Conservation (phyloP, 2,113 vertebrate species). For the Cyanoderma ruficeps region DNA sequence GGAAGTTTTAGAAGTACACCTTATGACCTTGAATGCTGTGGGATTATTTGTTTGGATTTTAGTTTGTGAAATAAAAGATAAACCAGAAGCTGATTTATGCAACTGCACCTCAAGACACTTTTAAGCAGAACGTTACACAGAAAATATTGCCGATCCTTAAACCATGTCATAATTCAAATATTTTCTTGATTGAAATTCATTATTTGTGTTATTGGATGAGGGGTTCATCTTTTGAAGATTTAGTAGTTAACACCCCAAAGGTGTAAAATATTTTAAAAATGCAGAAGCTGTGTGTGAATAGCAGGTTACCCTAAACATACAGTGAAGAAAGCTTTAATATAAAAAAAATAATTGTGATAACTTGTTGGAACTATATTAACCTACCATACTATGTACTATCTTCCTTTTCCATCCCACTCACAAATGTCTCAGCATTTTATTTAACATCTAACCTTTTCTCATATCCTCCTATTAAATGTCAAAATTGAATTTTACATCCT, state of each 20-base stretch:
- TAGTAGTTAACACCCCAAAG: neutral
- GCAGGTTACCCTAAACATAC: neutral
- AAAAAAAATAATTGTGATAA: neutral
- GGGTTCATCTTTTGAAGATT: neutral
- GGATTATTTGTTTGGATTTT: neutral
- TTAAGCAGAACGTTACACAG: neutral
- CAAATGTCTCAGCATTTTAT: neutral
- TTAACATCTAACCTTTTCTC: constrained; percentile 48
- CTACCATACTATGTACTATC: neutral
- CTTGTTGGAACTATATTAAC: neutral
- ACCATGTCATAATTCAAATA: neutral
- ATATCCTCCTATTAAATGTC: constrained; percentile 44
- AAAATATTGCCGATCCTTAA: neutral
- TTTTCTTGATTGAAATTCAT: neutral
- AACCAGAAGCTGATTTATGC: neutral
- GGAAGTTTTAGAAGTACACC: neutral
- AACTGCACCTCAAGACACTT: neutral
- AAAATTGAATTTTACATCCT: constrained; percentile 38
- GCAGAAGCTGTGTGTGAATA: neutral
- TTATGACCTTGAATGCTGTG: neutral
- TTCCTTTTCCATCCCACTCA: neutral
- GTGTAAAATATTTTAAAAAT: neutral
- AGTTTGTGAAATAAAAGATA: neutral
- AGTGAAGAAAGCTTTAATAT: neutral
- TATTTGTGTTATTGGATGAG: neutral